phyloP scores from a whole-genome alignment of 2,113 vertebrate genomes.

The Puntigrus tetrazona region DNA sequence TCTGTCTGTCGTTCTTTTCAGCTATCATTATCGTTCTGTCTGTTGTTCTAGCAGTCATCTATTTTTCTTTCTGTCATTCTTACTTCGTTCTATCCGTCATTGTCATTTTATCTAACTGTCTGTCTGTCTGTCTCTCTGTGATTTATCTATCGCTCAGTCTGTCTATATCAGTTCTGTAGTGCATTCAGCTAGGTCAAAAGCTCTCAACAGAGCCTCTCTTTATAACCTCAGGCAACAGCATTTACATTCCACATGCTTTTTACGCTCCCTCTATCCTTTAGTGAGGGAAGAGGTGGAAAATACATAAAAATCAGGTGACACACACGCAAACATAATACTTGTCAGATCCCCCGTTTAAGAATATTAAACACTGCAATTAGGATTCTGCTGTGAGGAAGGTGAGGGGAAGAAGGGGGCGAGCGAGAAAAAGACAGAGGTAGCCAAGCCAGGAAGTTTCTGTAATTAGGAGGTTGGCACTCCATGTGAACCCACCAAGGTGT shows the following conservation, averaged over 20 bases:
- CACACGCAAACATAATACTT: constrained; percentile 58
- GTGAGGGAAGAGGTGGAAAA: constrained; percentile 40
- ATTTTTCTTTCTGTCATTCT: background rate
- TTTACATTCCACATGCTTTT: constrained; percentile 49
- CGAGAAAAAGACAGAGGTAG: background rate
- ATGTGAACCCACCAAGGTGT: constrained; percentile 79
- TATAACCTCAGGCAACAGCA: constrained; percentile 44
- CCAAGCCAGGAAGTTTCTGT: constrained; percentile 68
- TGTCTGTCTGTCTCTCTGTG: background rate
- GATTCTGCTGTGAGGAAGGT: constrained; percentile 50
- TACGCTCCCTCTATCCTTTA: constrained; percentile 28
- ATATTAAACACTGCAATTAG: constrained; percentile 77
- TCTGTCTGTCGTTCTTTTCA: background rate
- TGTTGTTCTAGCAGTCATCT: background rate
- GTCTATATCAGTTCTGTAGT: background rate
- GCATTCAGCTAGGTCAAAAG: constrained; percentile 43
- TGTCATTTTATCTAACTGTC: too few species aligned
- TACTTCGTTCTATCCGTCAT: background rate
- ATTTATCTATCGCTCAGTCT: background rate
- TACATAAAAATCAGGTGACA: constrained; percentile 55
- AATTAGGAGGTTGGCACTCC: constrained; percentile 77
- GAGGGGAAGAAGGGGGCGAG: background rate
- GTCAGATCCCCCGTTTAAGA: constrained; percentile 72
- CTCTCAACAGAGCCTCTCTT: background rate
- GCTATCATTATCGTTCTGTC: too few species aligned